Evolutionary conservation across 2,888 invertebrate species (phyloP), one percentile per base, ranked within the genome.

Genomic region (Ophraella communa): DNA sequence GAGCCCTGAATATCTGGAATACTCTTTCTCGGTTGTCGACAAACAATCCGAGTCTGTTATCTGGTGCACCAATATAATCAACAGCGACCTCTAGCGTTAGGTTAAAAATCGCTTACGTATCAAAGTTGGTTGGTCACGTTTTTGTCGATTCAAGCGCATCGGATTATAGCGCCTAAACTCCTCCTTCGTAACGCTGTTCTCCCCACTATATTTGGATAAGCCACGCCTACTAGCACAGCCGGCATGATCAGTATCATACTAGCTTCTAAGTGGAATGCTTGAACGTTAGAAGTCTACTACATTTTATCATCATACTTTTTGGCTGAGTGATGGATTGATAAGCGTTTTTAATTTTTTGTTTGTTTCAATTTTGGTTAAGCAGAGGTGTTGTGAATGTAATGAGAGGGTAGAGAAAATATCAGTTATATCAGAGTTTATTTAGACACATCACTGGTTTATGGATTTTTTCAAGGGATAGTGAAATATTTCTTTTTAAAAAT

Each of bases 81-180:
- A 20, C 17, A 51, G 14, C 24, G 49, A 20, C 24, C 8, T 27
- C 51, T 51, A 17, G 4, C 2, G 1, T n/a, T 20, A 58, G 58
- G 3, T 17, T 39, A 11, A 51, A 18, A 58, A 51, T 58, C 51
- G 49, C 20, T 14, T 24, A 17, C 5, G 1, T 20, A 8, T 42
- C 14, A 11, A 2, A 35, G 57, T 30, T 53, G 45, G 35, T 54
- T 49, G 52, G 65, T 66, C 59, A 58, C 60, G 53, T 65, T 69
- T 35, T 52, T 42, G 42, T 17, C 18, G 54, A n/a, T 14, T 17
- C 39, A 33, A 49, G 17, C 49, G 47, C 57, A 62, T 64, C 64
- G 66, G 74, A 76, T 75, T 75, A 74, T 75, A 72, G 68, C 70
- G 65, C 67, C 58, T 51, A 67, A 62, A 72, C 70, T 75, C 73